Conservation (phyloP, 2,888 invertebrate species). For the Omphaloscelis lunosa region DNA sequence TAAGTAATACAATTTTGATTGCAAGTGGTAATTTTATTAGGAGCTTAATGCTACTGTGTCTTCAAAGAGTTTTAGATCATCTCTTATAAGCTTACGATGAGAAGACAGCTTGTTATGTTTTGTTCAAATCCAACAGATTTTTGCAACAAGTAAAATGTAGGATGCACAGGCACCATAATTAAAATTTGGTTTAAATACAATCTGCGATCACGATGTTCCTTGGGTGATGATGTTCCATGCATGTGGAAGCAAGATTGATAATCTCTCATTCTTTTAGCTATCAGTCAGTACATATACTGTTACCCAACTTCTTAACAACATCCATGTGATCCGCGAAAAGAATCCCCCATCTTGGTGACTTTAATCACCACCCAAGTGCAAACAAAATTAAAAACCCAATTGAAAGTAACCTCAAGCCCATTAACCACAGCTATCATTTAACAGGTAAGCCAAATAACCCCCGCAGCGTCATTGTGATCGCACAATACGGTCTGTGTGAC, state of each 20-base stretch:
- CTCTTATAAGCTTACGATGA: neutral
- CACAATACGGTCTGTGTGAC: conserved; percentile 78
- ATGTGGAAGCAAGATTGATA: neutral
- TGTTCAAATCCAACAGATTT: neutral
- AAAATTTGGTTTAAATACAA: neutral
- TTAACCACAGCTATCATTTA: conserved; percentile 70
- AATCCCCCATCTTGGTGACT: neutral
- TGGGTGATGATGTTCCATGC: neutral
- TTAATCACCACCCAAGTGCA: neutral
- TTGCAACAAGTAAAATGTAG: neutral
- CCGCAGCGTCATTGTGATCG: conserved; percentile 69
- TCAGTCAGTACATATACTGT: neutral
- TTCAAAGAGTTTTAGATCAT: neutral
- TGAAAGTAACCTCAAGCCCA: conserved; percentile 62
- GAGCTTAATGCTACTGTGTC: neutral
- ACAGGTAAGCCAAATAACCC: conserved; percentile 74
- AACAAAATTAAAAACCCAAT: conserved; percentile 51
- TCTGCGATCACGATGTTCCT: neutral
- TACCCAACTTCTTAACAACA: neutral
- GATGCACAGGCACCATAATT: neutral
- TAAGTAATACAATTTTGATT: neutral
- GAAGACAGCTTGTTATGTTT: neutral
- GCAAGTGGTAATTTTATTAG: neutral
- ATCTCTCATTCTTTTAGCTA: neutral
- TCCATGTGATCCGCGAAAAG: neutral